Conservation (phyloP, 2,797 vertebrate species). For the Malurus leucopterus region DNA sequence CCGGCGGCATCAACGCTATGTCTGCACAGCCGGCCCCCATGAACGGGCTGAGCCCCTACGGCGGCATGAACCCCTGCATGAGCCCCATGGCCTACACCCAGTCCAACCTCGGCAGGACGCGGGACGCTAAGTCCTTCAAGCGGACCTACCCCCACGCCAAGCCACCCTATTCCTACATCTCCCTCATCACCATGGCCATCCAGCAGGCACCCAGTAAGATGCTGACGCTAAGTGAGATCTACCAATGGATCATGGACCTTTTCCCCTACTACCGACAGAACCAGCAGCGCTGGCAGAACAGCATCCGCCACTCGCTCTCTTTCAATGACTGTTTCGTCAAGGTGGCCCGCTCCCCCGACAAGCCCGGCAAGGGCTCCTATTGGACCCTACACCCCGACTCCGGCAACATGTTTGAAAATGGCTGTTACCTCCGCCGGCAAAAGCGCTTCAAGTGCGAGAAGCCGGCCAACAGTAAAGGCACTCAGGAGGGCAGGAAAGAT, state of each 20-base stretch:
- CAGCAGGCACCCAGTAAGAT: slow-evolving; percentile 95
- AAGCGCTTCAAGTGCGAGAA: slow-evolving; percentile 97
- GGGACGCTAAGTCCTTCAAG: slow-evolving; percentile 89
- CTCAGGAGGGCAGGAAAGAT: slow-evolving; percentile 83
- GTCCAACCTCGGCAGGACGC: slow-evolving; percentile 79
- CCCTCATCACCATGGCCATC: slow-evolving; percentile 97
- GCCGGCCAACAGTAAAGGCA: slow-evolving; percentile 71
- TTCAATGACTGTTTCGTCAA: slow-evolving; percentile 98
- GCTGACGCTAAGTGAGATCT: slow-evolving; percentile 95
- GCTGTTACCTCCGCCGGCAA: slow-evolving; percentile 93
- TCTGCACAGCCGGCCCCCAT: slow-evolving; percentile 84
- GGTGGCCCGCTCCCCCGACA: slow-evolving; percentile 93
- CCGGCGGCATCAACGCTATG: slow-evolving; percentile 82
- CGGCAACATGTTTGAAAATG: slow-evolving; percentile 98
- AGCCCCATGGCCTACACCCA: slow-evolving; percentile 88
- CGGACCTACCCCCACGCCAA: slow-evolving; percentile 95
- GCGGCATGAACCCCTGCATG: slow-evolving; percentile 88
- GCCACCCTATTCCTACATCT: slow-evolving; percentile 95
- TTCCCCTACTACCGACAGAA: slow-evolving; percentile 96
- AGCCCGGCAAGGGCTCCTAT: slow-evolving; percentile 94
- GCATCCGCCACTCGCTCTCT: slow-evolving; percentile 95
- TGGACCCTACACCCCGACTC: slow-evolving; percentile 96
- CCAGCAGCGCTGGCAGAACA: slow-evolving; percentile 98
- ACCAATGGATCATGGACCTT: slow-evolving; percentile 98
- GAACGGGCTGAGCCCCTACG: slow-evolving; percentile 86